These are phyloP conservation scores for Misgurnus mizolepis DNA, from an alignment of 2,113 vertebrate genomes.

Conservation along the genomic window DNA sequence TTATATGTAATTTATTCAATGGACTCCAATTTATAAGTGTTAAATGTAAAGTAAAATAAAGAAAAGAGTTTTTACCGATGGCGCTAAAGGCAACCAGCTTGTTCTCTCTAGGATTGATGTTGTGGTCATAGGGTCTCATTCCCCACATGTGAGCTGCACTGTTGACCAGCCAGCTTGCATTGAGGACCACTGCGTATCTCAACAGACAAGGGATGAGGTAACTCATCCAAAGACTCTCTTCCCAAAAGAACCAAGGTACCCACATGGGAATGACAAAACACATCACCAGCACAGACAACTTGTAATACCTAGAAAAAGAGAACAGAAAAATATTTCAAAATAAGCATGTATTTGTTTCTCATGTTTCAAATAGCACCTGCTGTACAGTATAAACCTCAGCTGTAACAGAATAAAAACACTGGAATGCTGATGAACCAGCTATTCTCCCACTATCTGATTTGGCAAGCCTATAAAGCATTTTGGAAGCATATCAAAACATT, in stretches of 20 bases:
- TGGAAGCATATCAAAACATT: neutral
- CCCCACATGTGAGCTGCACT: slow-evolving; percentile 95
- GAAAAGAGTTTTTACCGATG: slow-evolving; percentile 73
- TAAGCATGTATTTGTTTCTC: neutral
- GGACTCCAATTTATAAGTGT: too few relatives aligned
- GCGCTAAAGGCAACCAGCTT: slow-evolving; percentile 83
- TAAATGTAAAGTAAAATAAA: too few relatives aligned
- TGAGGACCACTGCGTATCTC: slow-evolving; percentile 81
- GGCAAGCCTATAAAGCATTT: slow-evolving; percentile 16
- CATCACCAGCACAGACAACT: slow-evolving; percentile 78
- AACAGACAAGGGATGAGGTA: slow-evolving; percentile 83
- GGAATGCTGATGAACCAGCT: slow-evolving; percentile 30
- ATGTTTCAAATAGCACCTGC: neutral
- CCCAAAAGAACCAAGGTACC: slow-evolving; percentile 73
- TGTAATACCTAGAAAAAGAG: slow-evolving; percentile 79
- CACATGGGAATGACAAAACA: slow-evolving; percentile 76
- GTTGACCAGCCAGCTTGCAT: slow-evolving; percentile 92
- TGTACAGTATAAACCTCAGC: neutral
- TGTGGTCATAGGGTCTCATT: slow-evolving; percentile 84
- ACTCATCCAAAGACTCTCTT: slow-evolving; percentile 75
- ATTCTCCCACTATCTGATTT: slow-evolving; percentile 20
- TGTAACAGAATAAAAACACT: neutral
- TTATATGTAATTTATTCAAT: too few relatives aligned
- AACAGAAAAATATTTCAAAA: neutral
- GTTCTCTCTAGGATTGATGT: slow-evolving; percentile 89